Evolutionary conservation across 2,113 vertebrate genomes (phyloP), one percentile per base, ranked within the genome.

Genomic region (Melanocharis versteri): DNA sequence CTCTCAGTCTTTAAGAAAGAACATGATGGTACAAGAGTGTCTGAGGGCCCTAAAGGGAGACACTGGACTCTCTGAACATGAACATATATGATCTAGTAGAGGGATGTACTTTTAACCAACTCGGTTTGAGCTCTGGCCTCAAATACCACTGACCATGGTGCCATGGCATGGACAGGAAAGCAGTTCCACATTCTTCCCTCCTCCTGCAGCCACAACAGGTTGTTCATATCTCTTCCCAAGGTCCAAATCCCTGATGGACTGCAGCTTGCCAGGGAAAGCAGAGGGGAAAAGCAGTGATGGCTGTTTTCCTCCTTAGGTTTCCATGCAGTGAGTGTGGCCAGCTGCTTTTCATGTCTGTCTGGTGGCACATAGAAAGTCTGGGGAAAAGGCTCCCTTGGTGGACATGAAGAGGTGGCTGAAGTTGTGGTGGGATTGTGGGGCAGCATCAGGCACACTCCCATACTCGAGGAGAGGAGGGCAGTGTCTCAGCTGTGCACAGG

Each of bases 241-340:
- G 30, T 13, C 14, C 24, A 30, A 45, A 47, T 16, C 18, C 48
- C 14, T 30, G 40, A 20, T 0, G 12, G 20, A 23, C 39, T 60
- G 44, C 11, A 50, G 39, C 44, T 62, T 62, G 11, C 47, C 58
- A 57, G 23, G 23, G 13, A 33, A 37, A 83, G 47, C 45, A 30
- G 14, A 7, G 15, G 31, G 24, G 7, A 13, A 45, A 53, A 62
- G 6, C 33, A 37, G 3, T 4, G 2, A 18, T 0, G 1, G 19
- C 21, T 56, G 8, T 17, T 83, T 45, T 83, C 22, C 28, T 54
- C 33, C 23, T 21, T 23, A 10, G 18, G 6, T 68, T 89, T 89
- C 44, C 35, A n/a, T 3, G 5, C 53, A 57, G 8, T 28, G 31
- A 50, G 20, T 4, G 4, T 1, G 2, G 27, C 9, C 1, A 3